These are phyloP conservation scores for Leptoclinus maculatus DNA, from an alignment of 2,797 vertebrate species.

Conservation along the genomic window DNA sequence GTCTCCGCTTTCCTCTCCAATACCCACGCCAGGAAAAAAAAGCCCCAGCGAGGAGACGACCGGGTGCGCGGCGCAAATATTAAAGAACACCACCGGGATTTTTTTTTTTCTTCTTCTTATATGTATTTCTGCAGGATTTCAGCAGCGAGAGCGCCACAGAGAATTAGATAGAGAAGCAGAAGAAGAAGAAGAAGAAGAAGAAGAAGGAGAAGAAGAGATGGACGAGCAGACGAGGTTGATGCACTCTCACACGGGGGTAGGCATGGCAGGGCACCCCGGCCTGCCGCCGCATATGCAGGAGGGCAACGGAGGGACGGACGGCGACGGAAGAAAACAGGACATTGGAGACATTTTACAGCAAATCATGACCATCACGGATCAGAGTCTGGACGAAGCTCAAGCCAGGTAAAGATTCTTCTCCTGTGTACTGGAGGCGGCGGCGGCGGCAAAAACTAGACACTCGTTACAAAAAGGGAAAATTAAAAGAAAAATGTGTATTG, in stretches of 20 bases:
- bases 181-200: background rate
- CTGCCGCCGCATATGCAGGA: slow-evolving; percentile 96
- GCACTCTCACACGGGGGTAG: slow-evolving; percentile 94
- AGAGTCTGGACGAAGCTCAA: slow-evolving; percentile 98
- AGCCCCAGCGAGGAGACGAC: slow-evolving; percentile 36
- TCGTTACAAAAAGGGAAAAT: background rate
- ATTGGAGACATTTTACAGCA: slow-evolving; percentile 99
- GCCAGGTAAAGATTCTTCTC: slow-evolving; percentile 88
- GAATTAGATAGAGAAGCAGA: slow-evolving; percentile 40
- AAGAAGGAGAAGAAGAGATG: slow-evolving; percentile 82
- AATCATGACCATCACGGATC: slow-evolving; percentile 99
- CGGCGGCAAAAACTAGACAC: slow-evolving; percentile 32
- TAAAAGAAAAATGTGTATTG: background rate
- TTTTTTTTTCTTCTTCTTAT: slow-evolving; percentile 18
- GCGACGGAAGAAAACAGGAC: slow-evolving; percentile 96
- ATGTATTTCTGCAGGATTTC: slow-evolving; percentile 69
- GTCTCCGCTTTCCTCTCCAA: slow-evolving; percentile 61
- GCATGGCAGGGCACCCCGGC: slow-evolving; percentile 95
- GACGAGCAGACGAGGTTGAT: slow-evolving; percentile 97
- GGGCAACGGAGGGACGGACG: slow-evolving; percentile 89
- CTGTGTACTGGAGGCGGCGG: slow-evolving; percentile 8
- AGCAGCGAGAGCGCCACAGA: slow-evolving; percentile 43
- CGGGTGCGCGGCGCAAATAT: slow-evolving; percentile 46
- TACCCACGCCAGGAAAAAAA: slow-evolving; percentile 18
- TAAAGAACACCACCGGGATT: slow-evolving; percentile 52